These are phyloP conservation scores for Cyphotilapia sp. DNA, from an alignment of 2,113 vertebrate species.

Conservation along the genomic window DNA sequence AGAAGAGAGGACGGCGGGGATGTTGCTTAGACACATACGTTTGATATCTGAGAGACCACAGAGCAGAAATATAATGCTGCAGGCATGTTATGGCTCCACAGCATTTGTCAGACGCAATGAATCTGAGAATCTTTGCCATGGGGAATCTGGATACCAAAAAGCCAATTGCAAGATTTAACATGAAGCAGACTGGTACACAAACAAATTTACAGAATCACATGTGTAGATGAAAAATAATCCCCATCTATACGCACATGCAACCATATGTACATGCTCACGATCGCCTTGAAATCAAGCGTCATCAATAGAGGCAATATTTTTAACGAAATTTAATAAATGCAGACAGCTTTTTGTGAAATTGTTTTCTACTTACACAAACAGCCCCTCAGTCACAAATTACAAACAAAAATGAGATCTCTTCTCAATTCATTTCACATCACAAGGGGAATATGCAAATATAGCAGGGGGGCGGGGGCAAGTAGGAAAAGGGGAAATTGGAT, in stretches of 20 bases:
- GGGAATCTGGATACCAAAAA: background rate
- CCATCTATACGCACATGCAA: background rate
- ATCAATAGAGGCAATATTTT: conserved; percentile 16
- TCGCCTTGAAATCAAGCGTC: background rate
- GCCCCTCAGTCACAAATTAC: conserved; percentile 60
- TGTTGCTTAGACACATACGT: conserved; percentile 10
- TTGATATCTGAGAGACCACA: conserved; percentile 27
- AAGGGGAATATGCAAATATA: conserved; percentile 58
- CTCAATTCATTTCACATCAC: conserved; percentile 62
- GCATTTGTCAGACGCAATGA: conserved; percentile 2
- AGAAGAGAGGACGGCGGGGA: conserved; percentile 1
- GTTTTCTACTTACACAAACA: conserved; percentile 61
- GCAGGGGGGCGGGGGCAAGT: background rate
- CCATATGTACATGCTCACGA: background rate
- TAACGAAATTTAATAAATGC: conserved; percentile 44
- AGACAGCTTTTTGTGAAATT: conserved; percentile 51
- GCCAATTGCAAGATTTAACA: conserved; percentile 1
- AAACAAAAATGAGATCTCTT: conserved; percentile 54
- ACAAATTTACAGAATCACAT: conserved; percentile 7
- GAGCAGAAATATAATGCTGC: conserved; percentile 31
- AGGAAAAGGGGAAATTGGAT: conserved; percentile 54
- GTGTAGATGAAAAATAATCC: background rate
- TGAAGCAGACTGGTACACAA: background rate
- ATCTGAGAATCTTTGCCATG: conserved; percentile 9
- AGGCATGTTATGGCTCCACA: conserved; percentile 19